Conservation (phyloP, 2,888 invertebrate genomes). For the Creontiades dilutus region DNA sequence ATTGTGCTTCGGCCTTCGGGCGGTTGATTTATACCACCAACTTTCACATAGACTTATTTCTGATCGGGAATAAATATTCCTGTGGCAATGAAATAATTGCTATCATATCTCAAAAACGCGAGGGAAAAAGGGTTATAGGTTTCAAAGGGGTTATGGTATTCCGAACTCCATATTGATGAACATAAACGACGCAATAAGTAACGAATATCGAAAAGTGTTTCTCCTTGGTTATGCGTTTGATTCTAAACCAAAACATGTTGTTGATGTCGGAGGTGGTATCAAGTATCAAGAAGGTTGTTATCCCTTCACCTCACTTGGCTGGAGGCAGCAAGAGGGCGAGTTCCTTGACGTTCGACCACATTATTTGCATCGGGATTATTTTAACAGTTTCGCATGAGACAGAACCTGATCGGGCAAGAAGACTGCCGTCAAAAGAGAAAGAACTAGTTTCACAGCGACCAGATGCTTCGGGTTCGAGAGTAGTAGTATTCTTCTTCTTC, state of each 20-base stretch:
- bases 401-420: conserved; percentile 23
- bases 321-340: conserved; percentile 4
- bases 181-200: too few relatives aligned
- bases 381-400: conserved; percentile 29
- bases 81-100: background rate
- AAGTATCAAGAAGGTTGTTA: background rate
- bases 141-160: too few relatives aligned
- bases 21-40: too few relatives aligned
- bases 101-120: too few relatives aligned
- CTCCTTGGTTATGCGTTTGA: background rate
- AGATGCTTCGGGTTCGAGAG: conserved; percentile 40
- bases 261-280: background rate
- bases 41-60: too few relatives aligned
- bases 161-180: too few relatives aligned
- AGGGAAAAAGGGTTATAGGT: too few relatives aligned
- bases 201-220: too few relatives aligned
- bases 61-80: background rate
- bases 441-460: conserved; percentile 48
- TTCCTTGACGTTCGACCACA: conserved; percentile 12
- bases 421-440: conserved; percentile 36
- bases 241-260: background rate
- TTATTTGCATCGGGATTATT: conserved; percentile 35
- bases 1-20: too few relatives aligned
- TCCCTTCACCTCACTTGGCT: conserved; percentile 16
- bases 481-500: conserved; percentile 46